Evolutionary conservation across 2,888 invertebrate genomes (phyloP).

Genomic region (Byasa hedistus): DNA sequence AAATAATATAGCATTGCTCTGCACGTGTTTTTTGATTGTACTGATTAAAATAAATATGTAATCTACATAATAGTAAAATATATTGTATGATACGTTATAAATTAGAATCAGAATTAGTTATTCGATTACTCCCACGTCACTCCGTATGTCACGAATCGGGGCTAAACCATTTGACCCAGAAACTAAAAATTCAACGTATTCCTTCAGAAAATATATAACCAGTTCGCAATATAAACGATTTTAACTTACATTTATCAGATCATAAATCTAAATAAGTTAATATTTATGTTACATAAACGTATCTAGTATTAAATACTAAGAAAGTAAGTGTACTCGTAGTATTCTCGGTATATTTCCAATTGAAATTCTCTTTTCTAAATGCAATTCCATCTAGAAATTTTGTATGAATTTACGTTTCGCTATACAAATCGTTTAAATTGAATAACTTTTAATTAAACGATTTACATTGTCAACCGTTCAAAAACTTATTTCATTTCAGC

Average conservation of each 20-base stretch:
- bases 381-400: slow-evolving; percentile 37
- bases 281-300: neutral
- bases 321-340: neutral
- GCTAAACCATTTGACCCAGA: slow-evolving; percentile 22
- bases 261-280: neutral
- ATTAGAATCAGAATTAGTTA: slow-evolving; percentile 18
- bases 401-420: slow-evolving; percentile 60
- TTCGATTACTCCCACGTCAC: slow-evolving; percentile 19
- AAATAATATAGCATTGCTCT: no score
- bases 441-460: slow-evolving; percentile 73
- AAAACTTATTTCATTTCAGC: slow-evolving; percentile 60
- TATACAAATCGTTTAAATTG: slow-evolving; percentile 67
- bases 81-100: slow-evolving; percentile 28
- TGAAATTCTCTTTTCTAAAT: neutral
- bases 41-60: neutral
- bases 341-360: neutral
- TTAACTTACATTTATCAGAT: neutral
- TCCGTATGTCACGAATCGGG: slow-evolving; percentile 22
- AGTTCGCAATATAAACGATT: neutral
- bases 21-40: neutral
- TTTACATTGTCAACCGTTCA: slow-evolving; percentile 48
- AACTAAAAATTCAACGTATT: slow-evolving; percentile 14
- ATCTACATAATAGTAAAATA: neutral
- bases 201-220: neutral
- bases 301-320: neutral